Base-by-base conservation (phyloP, 1,140 invertebrate genomes). In the Leptoteleia sp. region DNA sequence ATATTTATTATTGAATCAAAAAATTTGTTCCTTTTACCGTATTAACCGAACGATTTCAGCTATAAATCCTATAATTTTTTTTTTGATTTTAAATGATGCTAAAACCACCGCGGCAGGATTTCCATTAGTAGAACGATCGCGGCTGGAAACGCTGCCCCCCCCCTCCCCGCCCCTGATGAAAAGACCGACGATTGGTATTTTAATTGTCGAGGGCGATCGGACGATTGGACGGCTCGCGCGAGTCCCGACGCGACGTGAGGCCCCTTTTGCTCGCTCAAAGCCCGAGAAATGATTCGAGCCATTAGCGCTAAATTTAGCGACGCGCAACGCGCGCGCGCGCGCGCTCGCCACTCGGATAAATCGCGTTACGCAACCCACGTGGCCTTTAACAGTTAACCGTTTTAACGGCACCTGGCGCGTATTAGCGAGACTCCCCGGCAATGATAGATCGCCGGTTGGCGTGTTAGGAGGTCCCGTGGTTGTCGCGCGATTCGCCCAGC, bases 391-490 rank as follows among this genome's bases (percentile, higher is more conserved):
- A 52, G 61, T 52, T 47, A 57, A 31, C 37, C 42, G 12, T n/a
- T 9, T 43, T 9, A 38, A 16, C 31, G 40, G 40, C 62, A 37
- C 16, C 38, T 43, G 50, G 40, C 12, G 35, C 7, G 47, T 11
- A 65, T 57, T 52, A 37, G 37, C 35, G 11, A n/a, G 43, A 55
- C 62, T 62, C 42, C 35, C 33, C 27, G 42, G 61, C 55, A 33
- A 70, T 77, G 79, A 80, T 73, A 75, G 73, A 80, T 77, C 43
- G 42, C 33, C 43, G 47, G 37, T 12, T 11, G 27, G 68, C 75
- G 43, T 75, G 45, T 64, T 77, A 77, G 79, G 70, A 81, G 73
- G 79, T 81, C 79, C n/a, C 38, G 38, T n/a, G 15, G 68, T 48
- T 73, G 73, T 76, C 73, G 72, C 68, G 52, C 68, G 59, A 62